Evolutionary conservation across 1,140 invertebrate species (phyloP), one percentile per base, ranked within the genome.

Genomic region (Mercenaria mercenaria): DNA sequence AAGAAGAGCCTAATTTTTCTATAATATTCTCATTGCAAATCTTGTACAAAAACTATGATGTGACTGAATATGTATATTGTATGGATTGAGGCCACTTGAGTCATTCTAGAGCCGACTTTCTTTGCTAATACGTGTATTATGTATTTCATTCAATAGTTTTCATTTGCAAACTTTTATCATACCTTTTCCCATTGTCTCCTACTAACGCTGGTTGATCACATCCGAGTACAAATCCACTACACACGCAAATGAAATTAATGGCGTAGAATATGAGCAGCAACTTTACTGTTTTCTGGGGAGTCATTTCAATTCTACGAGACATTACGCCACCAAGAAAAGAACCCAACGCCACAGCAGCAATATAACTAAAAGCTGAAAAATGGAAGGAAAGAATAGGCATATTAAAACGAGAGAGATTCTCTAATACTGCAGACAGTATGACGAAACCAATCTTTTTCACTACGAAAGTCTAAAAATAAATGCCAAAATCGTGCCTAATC

Each of bases 181-280:
- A 86, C 41, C 61, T 39, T 37, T 41, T 34, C 26, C 37, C 61
- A 37, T 67, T 67, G n/a, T 59, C 39, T 61, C 93, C 93, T 37
- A 92, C 39, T 15, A 93, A 50, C 20, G 67, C 43, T 11, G 93
- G 93, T 77, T 94, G 93, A 15, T 92, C 89, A 88, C 93, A 94
- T 23, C 93, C 93, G 11, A 93, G 74, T 29, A 93, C 87, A 61
- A 92, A 91, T 11, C 89, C 90, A 15, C 29, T 52, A 0, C 23
- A 1, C 15, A 80, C 29, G 13, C 92, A 80, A 0, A 77, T 15
- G 10, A 50, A 39, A 20, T 83, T 90, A 0, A 91, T 18, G 0
- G 32, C 6, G 32, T 67, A 90, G 4, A 91, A 32, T 15, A 50
- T 15, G 8, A 91, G 29, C 32, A 92, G 34, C 37, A 91, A 0